Evolutionary conservation across 2,797 vertebrate species (phyloP).

Genomic region (Sebastes steindachneri): DNA sequence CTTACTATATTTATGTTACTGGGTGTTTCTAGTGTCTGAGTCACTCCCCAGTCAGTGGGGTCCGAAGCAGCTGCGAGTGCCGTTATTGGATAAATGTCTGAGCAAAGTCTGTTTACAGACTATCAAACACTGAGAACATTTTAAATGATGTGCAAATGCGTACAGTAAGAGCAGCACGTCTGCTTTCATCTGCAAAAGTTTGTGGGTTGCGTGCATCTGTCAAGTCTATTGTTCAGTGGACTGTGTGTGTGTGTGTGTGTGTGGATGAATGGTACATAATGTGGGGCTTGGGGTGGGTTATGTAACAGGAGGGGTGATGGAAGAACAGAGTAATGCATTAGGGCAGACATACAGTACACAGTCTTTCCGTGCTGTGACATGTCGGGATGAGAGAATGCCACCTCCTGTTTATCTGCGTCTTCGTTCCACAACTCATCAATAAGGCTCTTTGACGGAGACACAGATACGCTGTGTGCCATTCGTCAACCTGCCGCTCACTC

Average conservation of each 20-base stretch:
- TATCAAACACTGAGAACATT: not conserved
- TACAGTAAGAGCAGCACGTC: not conserved
- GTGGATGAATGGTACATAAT: constrained; percentile 29
- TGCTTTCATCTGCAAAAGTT: constrained; percentile 22
- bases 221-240: constrained; percentile 43
- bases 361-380: constrained; percentile 56
- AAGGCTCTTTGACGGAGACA: constrained; percentile 61
- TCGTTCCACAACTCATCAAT: constrained; percentile 54
- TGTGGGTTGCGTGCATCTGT: constrained; percentile 43
- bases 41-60: constrained; percentile 16
- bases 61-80: constrained; percentile 32
- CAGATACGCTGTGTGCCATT: constrained; percentile 46
- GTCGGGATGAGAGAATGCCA: constrained; percentile 57
- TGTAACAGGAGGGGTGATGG: constrained; percentile 29
- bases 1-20: constrained; percentile 66
- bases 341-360: constrained; percentile 48
- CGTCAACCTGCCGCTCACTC: constrained; percentile 39
- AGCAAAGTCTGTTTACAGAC: not conserved
- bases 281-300: constrained; percentile 47
- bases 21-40: constrained; percentile 45
- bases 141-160: not conserved
- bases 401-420: constrained; percentile 63
- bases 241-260: constrained; percentile 14
- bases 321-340: constrained; percentile 53
- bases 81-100: constrained; percentile 19